Conservation (phyloP, 2,888 invertebrate species). For the Cyaniris semiargus region DNA sequence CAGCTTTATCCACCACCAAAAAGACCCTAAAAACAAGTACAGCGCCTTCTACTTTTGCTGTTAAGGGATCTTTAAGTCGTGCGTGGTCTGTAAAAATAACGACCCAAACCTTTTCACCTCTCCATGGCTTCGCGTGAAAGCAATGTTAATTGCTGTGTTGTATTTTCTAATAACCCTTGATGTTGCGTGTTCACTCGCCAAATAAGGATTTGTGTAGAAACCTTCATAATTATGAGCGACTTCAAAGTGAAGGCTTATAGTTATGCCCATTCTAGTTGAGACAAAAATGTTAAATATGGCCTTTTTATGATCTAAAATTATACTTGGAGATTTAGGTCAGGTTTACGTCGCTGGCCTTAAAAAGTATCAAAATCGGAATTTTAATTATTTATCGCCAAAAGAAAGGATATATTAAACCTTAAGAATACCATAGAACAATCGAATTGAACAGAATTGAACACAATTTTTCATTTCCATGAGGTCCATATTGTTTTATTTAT, state of each 20-base stretch:
- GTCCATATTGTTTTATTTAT: background rate
- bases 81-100: background rate
- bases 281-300: background rate
- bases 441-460: background rate
- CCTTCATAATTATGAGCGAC: constrained; percentile 22
- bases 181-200: constrained; percentile 15
- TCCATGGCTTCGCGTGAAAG: constrained; percentile 10
- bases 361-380: too few species aligned
- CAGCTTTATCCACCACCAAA: background rate
- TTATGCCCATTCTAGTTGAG: background rate
- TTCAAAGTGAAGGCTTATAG: constrained; percentile 8
- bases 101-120: constrained; percentile 22
- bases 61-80: background rate
- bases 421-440: background rate
- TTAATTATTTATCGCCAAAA: too few species aligned
- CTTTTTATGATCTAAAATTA: background rate
- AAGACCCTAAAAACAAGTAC: background rate
- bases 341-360: background rate
- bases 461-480: background rate
- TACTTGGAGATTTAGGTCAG: background rate
- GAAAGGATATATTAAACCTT: too few species aligned
- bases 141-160: constrained; percentile 26
- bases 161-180: constrained; percentile 30
- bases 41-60: background rate
- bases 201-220: constrained; percentile 26